Conservation (phyloP, 2,888 invertebrate genomes). For the Yponomeuta cagnagella region DNA sequence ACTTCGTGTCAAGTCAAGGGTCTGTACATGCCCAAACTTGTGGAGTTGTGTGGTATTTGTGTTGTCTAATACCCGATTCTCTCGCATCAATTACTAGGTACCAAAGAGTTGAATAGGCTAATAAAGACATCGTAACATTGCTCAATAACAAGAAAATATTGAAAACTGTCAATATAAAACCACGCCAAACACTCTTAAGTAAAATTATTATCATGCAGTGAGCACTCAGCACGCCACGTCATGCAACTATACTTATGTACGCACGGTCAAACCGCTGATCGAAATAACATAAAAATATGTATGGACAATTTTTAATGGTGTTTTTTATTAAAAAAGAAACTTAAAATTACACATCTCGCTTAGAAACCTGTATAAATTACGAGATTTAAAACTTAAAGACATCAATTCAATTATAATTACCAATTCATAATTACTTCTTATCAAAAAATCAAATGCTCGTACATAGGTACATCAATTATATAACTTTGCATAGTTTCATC, state of each 20-base stretch:
- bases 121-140: conserved; percentile 6
- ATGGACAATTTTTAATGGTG: neutral
- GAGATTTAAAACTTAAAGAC: conserved; percentile 8
- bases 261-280: conserved; percentile 46
- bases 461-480: conserved; percentile 41
- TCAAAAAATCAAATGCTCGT: conserved; percentile 39
- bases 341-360: conserved; percentile 16
- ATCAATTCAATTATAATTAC: conserved; percentile 12
- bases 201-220: conserved; percentile 61
- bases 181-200: conserved; percentile 54
- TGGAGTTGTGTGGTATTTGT: conserved; percentile 17
- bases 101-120: neutral
- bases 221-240: conserved; percentile 33
- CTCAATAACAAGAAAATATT: conserved; percentile 8
- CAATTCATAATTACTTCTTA: conserved; percentile 47
- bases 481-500: conserved; percentile 11
- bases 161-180: conserved; percentile 21
- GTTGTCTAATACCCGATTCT: conserved; percentile 1
- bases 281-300: neutral
- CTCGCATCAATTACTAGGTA: neutral
- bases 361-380: conserved; percentile 9
- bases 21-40: conserved; percentile 56
- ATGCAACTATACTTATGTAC: conserved; percentile 40
- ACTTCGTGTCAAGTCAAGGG: conserved; percentile 23
- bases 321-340: conserved; percentile 23